phyloP scores from a whole-genome alignment of 1,140 invertebrate genomes.

The Nephila pilipes region DNA sequence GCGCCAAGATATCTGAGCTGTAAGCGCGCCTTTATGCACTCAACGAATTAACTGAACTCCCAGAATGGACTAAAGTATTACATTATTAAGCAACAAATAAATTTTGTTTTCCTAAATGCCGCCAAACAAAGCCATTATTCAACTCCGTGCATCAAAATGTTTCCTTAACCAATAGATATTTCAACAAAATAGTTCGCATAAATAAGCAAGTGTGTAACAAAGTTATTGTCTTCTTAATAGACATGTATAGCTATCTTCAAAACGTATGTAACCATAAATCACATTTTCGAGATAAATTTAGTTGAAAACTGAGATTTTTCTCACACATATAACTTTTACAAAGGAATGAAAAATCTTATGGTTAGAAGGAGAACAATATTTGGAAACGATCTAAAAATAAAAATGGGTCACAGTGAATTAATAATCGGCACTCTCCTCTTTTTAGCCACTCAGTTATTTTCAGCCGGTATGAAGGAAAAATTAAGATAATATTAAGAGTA shows the following conservation, averaged over 20 bases:
- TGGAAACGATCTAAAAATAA: too few relatives aligned
- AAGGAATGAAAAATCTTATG: too few relatives aligned
- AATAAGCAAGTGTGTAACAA: conserved; percentile 5
- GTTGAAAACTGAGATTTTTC: neutral
- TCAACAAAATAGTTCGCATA: neutral
- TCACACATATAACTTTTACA: too few relatives aligned
- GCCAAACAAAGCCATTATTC: conserved; percentile 46
- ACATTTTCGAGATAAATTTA: neutral
- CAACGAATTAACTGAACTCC: conserved; percentile 65
- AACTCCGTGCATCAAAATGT: conserved; percentile 21
- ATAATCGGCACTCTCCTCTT: too few relatives aligned
- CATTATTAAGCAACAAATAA: conserved; percentile 68
- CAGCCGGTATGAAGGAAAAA: too few relatives aligned
- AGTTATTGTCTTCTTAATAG: too few relatives aligned
- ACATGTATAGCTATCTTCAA: neutral
- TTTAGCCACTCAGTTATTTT: too few relatives aligned
- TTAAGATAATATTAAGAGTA: too few relatives aligned
- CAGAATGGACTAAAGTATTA: conserved; percentile 53
- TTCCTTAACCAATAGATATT: neutral
- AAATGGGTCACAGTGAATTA: too few relatives aligned
- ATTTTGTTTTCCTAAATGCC: neutral
- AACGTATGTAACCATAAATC: neutral
- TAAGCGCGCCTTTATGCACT: conserved; percentile 61
- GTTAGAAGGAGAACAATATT: too few relatives aligned
- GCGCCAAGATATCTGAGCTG: conserved; percentile 58